phyloP scores from a whole-genome alignment of 37 sponge, comb jelly and placozoan genomes.

The Spongilla lacustris region DNA sequence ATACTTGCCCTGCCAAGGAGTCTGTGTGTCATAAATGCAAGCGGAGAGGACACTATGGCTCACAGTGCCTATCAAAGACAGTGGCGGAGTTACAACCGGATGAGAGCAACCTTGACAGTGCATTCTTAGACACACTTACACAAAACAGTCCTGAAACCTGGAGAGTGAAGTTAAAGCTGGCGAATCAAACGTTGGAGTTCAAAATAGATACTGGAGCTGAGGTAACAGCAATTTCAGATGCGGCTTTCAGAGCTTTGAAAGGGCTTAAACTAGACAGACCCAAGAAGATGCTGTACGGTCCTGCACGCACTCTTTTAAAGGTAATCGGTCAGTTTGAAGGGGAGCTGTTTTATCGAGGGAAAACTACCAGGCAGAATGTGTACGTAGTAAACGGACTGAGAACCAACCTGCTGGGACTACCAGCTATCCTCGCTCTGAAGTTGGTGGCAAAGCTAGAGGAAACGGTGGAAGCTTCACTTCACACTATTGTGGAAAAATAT shows the following conservation, averaged over 20 bases:
- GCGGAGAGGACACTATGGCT: slow-evolving; percentile 21
- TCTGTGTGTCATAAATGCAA: slow-evolving; percentile 33
- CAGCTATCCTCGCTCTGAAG: slow-evolving; percentile 30
- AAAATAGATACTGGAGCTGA: slow-evolving; percentile 44
- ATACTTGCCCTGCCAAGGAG: slow-evolving; percentile 47
- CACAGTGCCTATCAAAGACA: slow-evolving; percentile 32
- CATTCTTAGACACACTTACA: slow-evolving; percentile 9
- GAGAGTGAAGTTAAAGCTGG: background rate
- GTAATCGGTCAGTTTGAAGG: slow-evolving; percentile 25
- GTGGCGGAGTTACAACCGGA: background rate
- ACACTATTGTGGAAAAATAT: slow-evolving; percentile 8
- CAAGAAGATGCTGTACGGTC: slow-evolving; percentile 31
- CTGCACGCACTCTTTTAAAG: slow-evolving; percentile 2
- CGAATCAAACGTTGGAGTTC: slow-evolving; percentile 7
- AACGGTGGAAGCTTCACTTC: background rate
- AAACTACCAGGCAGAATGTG: slow-evolving; percentile 9
- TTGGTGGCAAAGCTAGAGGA: slow-evolving; percentile 18
- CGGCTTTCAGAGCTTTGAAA: background rate
- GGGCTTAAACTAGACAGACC: slow-evolving; percentile 11
- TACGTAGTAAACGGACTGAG: slow-evolving; percentile 22
- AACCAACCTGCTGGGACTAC: slow-evolving; percentile 38
- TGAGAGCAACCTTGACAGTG: slow-evolving; percentile 2
- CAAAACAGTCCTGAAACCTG: background rate
- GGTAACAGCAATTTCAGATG: slow-evolving; percentile 20
- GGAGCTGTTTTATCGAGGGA: slow-evolving; percentile 12